These are phyloP conservation scores for Plagodis pulveraria DNA, from an alignment of 2,888 invertebrate species.

Conservation along the genomic window DNA sequence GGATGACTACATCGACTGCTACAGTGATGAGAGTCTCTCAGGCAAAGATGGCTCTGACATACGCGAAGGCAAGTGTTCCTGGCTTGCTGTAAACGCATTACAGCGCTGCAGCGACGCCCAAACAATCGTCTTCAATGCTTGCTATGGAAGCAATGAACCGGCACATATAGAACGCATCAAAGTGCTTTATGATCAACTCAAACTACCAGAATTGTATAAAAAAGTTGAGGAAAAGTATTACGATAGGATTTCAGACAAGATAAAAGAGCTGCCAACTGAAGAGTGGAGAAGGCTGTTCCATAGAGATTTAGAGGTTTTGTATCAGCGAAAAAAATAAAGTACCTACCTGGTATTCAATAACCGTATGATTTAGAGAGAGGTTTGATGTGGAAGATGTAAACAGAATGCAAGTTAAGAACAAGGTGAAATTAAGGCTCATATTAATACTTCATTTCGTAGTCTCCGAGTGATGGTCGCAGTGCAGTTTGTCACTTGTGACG, in stretches of 20 bases:
- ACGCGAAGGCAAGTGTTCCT: slow-evolving; percentile 96
- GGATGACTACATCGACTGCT: slow-evolving; percentile 95
- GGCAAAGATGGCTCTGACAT: slow-evolving; percentile 97
- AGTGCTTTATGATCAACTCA: slow-evolving; percentile 84
- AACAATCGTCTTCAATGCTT: slow-evolving; percentile 84
- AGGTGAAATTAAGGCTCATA: no score
- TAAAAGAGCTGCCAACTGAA: slow-evolving; percentile 35
- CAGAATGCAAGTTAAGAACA: no score
- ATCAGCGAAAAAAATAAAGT: slow-evolving; percentile 65
- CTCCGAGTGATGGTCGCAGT: no score
- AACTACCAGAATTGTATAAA: slow-evolving; percentile 88
- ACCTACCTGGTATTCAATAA: background rate
- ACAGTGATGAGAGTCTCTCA: slow-evolving; percentile 90
- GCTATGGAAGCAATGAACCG: slow-evolving; percentile 89
- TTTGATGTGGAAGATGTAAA: no score
- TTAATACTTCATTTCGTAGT: no score
- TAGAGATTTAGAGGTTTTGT: slow-evolving; percentile 89
- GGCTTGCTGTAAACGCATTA: slow-evolving; percentile 94
- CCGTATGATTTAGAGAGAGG: background rate
- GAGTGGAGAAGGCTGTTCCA: slow-evolving; percentile 88
- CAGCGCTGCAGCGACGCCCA: slow-evolving; percentile 88
- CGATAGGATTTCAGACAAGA: slow-evolving; percentile 83
- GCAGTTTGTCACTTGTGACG: no score
- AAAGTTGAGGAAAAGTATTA: slow-evolving; percentile 90
- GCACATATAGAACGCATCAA: slow-evolving; percentile 84